Evolutionary conservation across 2,113 vertebrate species (phyloP).

Genomic region (Phylloscopus trochilus): DNA sequence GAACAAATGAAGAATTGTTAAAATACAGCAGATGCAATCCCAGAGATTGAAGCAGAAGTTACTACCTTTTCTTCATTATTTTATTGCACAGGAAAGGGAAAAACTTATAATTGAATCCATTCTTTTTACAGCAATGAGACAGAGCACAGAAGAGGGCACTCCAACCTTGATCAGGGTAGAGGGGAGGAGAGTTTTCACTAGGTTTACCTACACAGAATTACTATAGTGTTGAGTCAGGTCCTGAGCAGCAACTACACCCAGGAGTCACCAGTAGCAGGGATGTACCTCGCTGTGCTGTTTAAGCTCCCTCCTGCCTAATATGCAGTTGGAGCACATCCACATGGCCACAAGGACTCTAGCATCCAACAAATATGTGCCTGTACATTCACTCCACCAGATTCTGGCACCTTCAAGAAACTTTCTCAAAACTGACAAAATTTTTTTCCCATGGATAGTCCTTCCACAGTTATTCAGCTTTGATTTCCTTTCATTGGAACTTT

Average conservation of each 20-base stretch:
- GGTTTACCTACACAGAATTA: neutral
- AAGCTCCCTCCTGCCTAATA: neutral
- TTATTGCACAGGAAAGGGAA: neutral
- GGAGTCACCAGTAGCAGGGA: neutral
- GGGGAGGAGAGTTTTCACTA: neutral
- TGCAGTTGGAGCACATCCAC: neutral
- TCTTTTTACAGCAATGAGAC: neutral
- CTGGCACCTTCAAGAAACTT: neutral
- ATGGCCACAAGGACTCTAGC: neutral
- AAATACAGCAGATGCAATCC: neutral
- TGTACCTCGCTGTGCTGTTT: neutral
- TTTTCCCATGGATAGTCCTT: neutral
- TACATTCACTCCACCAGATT: neutral
- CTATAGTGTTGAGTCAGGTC: neutral
- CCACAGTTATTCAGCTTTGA: neutral
- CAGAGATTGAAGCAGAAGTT: accelerated
- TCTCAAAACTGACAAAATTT: neutral
- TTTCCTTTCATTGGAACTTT: neutral
- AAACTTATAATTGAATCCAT: neutral
- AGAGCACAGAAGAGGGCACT: neutral
- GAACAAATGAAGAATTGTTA: neutral
- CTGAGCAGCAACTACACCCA: neutral
- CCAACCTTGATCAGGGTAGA: neutral
- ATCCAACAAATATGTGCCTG: neutral
- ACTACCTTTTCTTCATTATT: neutral